Conservation (phyloP, 2,113 vertebrate genomes). For the Silurus meridionalis region DNA sequence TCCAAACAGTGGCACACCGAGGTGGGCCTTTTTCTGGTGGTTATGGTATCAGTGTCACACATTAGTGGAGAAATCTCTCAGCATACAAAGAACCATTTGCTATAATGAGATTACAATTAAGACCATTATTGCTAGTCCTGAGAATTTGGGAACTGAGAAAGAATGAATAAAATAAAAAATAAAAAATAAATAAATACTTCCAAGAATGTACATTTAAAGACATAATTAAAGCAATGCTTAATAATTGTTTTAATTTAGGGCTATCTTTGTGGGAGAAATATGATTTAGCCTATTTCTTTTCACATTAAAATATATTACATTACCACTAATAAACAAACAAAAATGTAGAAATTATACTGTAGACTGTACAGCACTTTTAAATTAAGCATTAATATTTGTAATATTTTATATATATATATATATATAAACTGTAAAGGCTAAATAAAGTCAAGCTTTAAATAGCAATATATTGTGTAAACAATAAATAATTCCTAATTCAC, state of each 20-base stretch:
- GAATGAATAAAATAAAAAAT: neutral
- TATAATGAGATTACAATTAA: slow-evolving; percentile 38
- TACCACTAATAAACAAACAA: neutral
- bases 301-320: neutral
- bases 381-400: neutral
- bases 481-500: neutral
- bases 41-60: slow-evolving; percentile 72
- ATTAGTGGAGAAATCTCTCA: slow-evolving; percentile 71
- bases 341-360: neutral
- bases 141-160: slow-evolving; percentile 10
- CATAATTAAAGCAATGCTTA: neutral
- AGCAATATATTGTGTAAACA: neutral
- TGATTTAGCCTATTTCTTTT: neutral
- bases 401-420: neutral
- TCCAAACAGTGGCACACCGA: slow-evolving; percentile 62
- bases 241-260: neutral
- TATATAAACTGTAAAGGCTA: neutral
- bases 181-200: neutral
- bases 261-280: neutral
- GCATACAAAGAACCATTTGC: slow-evolving; percentile 20
- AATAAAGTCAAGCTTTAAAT: neutral
- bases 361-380: neutral
- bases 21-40: slow-evolving; percentile 50
- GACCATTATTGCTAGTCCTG: neutral
- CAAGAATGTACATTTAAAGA: neutral